Conservation (phyloP, 2,888 invertebrate species). For the Arctia plantaginis region DNA sequence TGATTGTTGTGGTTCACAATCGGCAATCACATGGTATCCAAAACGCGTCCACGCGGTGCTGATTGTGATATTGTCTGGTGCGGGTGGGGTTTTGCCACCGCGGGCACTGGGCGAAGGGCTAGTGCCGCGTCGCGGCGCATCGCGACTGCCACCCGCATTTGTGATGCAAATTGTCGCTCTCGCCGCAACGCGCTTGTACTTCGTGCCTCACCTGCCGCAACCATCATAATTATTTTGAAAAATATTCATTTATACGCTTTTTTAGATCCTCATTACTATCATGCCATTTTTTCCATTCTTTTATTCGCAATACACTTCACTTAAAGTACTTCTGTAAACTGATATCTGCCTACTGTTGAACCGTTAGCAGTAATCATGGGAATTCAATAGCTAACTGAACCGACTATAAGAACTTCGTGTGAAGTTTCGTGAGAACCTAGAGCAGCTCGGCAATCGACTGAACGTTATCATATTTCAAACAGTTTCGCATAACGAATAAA, state of each 20-base stretch:
- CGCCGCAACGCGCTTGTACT: conserved; percentile 70
- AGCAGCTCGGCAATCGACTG: conserved; percentile 73
- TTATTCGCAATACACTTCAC: conserved; percentile 20
- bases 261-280: conserved; percentile 71
- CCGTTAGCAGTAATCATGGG: conserved; percentile 68
- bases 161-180: conserved; percentile 79
- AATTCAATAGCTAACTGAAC: conserved; percentile 80
- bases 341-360: conserved; percentile 58
- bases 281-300: conserved; percentile 52
- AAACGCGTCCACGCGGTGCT: conserved; percentile 85
- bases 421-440: conserved; percentile 81
- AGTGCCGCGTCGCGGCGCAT: conserved; percentile 61
- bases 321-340: conserved; percentile 59
- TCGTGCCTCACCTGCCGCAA: conserved; percentile 80
- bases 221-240: conserved; percentile 82
- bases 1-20: conserved; percentile 78
- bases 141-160: conserved; percentile 77
- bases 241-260: conserved; percentile 82
- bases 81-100: conserved; percentile 58
- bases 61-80: conserved; percentile 85
- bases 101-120: conserved; percentile 59
- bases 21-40: conserved; percentile 82
- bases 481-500: conserved; percentile 86
- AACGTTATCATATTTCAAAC: conserved; percentile 86
- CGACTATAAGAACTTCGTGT: conserved; percentile 76